Conservation (phyloP, 2,113 vertebrate genomes). For the Procapra przewalskii region DNA sequence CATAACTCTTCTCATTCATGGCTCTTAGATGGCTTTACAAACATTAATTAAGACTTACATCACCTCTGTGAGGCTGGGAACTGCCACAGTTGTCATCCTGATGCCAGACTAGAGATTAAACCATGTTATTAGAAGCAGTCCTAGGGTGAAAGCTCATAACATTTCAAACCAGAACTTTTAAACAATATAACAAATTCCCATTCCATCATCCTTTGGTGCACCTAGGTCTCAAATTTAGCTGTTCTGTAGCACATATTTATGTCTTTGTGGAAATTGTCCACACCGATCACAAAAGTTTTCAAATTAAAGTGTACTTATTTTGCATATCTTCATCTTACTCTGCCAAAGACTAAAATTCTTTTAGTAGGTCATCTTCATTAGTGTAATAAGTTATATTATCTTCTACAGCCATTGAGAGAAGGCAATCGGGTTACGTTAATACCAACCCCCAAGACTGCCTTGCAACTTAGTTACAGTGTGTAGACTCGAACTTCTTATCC, state of each 20-base stretch:
- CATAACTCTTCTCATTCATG: conserved; percentile 29
- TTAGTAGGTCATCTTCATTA: not conserved
- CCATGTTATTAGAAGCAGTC: not conserved
- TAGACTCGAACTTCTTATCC: conserved; percentile 14
- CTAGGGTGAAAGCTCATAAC: not conserved
- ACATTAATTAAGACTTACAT: conserved; percentile 20
- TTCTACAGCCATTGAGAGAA: not conserved
- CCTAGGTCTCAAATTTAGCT: not conserved
- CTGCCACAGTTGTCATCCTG: not conserved
- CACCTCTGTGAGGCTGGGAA: not conserved
- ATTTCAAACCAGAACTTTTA: not conserved
- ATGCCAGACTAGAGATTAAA: not conserved
- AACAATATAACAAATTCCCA: not conserved
- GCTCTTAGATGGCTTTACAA: not conserved
- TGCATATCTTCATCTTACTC: not conserved
- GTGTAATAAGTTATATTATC: not conserved
- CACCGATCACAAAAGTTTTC: not conserved
- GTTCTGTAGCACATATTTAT: not conserved
- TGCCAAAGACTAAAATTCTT: not conserved
- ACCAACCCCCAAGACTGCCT: not conserved
- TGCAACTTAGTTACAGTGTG: not conserved
- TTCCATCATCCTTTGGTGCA: not conserved
- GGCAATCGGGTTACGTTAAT: not conserved
- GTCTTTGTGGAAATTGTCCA: not conserved
- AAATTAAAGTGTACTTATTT: not conserved